Evolutionary conservation across 2,888 invertebrate genomes (phyloP).

Genomic region (Hemaris fuciformis): DNA sequence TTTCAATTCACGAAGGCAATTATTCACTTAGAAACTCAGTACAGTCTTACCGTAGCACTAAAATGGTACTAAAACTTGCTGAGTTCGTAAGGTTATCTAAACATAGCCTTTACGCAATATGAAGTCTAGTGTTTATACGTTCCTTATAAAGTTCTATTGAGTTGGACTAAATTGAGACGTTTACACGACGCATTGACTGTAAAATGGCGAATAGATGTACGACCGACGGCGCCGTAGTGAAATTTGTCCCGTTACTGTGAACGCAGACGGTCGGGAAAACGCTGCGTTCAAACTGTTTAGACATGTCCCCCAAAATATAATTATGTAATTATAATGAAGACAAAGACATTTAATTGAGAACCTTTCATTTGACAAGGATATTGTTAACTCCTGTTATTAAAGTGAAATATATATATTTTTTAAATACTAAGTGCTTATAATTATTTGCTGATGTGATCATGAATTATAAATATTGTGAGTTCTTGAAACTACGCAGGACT

Average conservation of each 20-base stretch:
- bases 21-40: neutral
- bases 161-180: constrained; percentile 68
- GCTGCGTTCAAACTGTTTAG: constrained; percentile 25
- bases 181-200: constrained; percentile 71
- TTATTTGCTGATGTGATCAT: no score
- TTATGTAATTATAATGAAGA: no score
- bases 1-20: neutral
- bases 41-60: neutral
- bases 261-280: constrained; percentile 37
- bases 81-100: neutral
- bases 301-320: neutral
- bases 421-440: no score
- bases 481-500: no score
- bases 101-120: constrained; percentile 9
- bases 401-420: no score
- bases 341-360: neutral
- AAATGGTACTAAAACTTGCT: neutral
- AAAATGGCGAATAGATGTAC: constrained; percentile 50
- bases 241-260: constrained; percentile 61
- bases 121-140: neutral
- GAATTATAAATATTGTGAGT: no score
- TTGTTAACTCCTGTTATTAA: no score
- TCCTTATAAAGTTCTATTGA: constrained; percentile 17
- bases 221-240: constrained; percentile 61
- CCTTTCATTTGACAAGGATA: no score